A percentile compares a stretch with the other conserved stretches of the same genome.
Conservation (phyloP, 2,888 invertebrate species). For the Sericinus montela region DNA sequence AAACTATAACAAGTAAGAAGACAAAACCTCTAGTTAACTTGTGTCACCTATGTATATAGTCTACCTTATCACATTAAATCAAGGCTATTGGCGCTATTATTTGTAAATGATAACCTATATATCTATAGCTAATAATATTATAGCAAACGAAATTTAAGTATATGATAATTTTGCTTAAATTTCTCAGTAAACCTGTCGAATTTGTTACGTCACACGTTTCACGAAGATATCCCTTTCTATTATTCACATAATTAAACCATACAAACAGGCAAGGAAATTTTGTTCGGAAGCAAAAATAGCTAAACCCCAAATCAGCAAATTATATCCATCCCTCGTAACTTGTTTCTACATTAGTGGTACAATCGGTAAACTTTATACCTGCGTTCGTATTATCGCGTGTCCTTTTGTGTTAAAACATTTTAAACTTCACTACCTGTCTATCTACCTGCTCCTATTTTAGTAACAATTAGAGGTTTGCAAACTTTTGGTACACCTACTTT, state of each 20-base stretch:
- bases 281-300: conserved; percentile 1
- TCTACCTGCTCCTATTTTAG: conserved; percentile 7
- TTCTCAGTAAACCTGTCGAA: not conserved
- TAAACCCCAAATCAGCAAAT: not conserved
- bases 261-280: not conserved
- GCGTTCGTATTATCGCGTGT: conserved; percentile 4
- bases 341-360: conserved; percentile 4
- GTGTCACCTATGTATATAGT: too few species aligned
- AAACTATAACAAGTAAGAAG: too few species aligned
- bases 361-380: conserved; percentile 15
- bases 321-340: not conserved
- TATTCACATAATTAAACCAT: conserved; percentile 13
- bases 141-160: too few species aligned
- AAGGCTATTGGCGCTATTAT: too few species aligned
- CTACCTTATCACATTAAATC: too few species aligned
- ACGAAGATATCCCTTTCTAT: conserved; percentile 1
- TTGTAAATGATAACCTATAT: too few species aligned
- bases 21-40: too few species aligned
- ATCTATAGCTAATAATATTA: too few species aligned
- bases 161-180: too few species aligned
- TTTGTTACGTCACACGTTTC: conserved; percentile 6
- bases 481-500: too few species aligned
- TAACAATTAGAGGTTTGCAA: too few species aligned
- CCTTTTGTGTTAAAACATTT: conserved; percentile 3
- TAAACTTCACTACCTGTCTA: conserved; percentile 13